Evolutionary conservation across 53 echinoderm and acorn worm genomes (phyloP).

Genomic region (Apostichopus leukothele): DNA sequence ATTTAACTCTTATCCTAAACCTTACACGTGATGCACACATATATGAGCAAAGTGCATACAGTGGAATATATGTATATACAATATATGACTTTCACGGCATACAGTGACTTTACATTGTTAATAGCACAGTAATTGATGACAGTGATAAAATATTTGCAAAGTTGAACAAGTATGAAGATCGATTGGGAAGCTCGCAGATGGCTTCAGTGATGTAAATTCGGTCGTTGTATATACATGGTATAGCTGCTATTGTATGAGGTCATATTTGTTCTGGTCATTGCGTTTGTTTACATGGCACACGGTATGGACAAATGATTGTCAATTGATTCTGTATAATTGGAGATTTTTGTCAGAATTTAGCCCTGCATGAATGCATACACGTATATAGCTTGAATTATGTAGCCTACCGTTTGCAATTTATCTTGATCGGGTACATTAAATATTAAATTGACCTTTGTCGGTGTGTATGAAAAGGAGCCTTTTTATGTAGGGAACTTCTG

Average conservation of each 20-base stretch:
- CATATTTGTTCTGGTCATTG: constrained; percentile 14
- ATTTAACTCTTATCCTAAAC: too few species aligned
- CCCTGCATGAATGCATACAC: not conserved
- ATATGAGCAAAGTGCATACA: too few species aligned
- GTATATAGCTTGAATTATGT: too few species aligned
- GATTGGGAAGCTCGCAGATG: not conserved
- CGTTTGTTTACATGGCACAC: not conserved
- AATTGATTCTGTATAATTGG: not conserved
- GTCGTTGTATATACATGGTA: not conserved
- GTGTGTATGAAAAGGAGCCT: too few species aligned
- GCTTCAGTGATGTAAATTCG: not conserved
- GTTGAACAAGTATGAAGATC: not conserved
- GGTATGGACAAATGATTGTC: not conserved
- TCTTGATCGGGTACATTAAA: too few species aligned
- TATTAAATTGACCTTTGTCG: too few species aligned
- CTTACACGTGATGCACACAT: too few species aligned
- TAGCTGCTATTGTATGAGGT: not conserved
- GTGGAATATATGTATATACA: too few species aligned
- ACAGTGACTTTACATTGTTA: not conserved
- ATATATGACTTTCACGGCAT: not conserved
- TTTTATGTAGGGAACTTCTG: too few species aligned
- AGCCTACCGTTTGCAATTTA: too few species aligned
- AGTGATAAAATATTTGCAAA: not conserved
- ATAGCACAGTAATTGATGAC: not conserved
- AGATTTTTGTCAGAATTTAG: not conserved